Evolutionary conservation across 2,888 invertebrate species (phyloP).

Genomic region (Isotomurus palustris): DNA sequence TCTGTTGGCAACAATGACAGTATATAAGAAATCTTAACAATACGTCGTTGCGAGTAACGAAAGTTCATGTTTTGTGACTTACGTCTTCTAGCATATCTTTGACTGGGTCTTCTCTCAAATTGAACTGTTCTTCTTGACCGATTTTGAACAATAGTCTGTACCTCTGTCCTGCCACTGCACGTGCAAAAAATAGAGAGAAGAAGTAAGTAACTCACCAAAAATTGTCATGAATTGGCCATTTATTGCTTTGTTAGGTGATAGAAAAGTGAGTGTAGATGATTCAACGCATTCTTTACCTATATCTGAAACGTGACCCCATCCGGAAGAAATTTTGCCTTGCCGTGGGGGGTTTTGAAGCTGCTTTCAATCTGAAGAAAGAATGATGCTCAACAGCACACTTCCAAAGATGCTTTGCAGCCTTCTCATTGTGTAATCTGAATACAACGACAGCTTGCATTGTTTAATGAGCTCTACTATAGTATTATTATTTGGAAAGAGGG

Average conservation of each 20-base stretch:
- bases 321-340: slow-evolving; percentile 94
- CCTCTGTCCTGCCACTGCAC: slow-evolving; percentile 89
- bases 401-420: slow-evolving; percentile 99
- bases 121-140: slow-evolving; percentile 87
- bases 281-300: slow-evolving; percentile 54
- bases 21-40: too few relatives aligned
- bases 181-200: background rate
- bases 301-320: slow-evolving; percentile 96
- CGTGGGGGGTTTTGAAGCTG: slow-evolving; percentile 80
- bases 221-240: too few relatives aligned
- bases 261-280: background rate
- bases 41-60: too few relatives aligned
- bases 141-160: slow-evolving; percentile 89
- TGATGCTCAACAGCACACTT: slow-evolving; percentile 99
- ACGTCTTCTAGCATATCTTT: slow-evolving; percentile 78
- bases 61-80: too few relatives aligned
- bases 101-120: slow-evolving; percentile 94
- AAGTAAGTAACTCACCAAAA: too few relatives aligned
- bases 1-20: slow-evolving; percentile 8
- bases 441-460: slow-evolving; percentile 1
- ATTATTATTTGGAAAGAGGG: background rate
- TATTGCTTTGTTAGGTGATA: background rate
- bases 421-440: slow-evolving; percentile 77
- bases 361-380: slow-evolving; percentile 92
- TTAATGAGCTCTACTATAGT: background rate